A percentile compares a stretch with the other conserved stretches of the same genome.
phyloP scores from a whole-genome alignment of 2,888 invertebrate species.

The Acholoe squamosa region DNA sequence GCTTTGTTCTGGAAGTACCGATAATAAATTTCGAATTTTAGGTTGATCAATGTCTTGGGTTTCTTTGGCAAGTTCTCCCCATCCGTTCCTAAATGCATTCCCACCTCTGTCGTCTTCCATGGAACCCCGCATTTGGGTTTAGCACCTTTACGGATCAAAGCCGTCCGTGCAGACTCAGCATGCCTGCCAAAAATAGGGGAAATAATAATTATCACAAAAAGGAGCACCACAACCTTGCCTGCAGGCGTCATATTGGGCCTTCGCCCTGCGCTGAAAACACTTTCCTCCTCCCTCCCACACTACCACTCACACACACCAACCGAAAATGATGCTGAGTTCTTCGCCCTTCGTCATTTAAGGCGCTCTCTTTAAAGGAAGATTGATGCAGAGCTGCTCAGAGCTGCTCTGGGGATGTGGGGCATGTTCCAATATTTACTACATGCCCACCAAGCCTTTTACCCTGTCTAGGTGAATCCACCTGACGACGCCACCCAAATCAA shows the following conservation, averaged over 20 bases:
- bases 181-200: not conserved
- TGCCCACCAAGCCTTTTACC: not conserved
- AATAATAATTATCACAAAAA: not conserved
- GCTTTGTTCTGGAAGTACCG: too few species aligned
- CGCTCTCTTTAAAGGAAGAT: constrained; percentile 1
- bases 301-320: too few species aligned
- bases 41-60: too few species aligned
- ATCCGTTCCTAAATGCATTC: not conserved
- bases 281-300: not conserved
- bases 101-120: not conserved
- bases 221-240: not conserved
- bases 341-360: constrained; percentile 17
- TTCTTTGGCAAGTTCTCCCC: too few species aligned
- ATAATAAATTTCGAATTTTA: too few species aligned
- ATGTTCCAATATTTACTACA: constrained; percentile 15
- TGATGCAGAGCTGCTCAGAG: not conserved
- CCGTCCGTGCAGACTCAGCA: not conserved
- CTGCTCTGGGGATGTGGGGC: not conserved
- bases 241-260: not conserved
- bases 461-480: too few species aligned
- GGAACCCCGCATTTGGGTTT: not conserved
- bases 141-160: not conserved
- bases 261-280: not conserved
- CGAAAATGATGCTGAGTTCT: not conserved
- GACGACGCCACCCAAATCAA: too few species aligned